Evolutionary conservation across 1,140 invertebrate species (phyloP).

Genomic region (Pomacea maculata): DNA sequence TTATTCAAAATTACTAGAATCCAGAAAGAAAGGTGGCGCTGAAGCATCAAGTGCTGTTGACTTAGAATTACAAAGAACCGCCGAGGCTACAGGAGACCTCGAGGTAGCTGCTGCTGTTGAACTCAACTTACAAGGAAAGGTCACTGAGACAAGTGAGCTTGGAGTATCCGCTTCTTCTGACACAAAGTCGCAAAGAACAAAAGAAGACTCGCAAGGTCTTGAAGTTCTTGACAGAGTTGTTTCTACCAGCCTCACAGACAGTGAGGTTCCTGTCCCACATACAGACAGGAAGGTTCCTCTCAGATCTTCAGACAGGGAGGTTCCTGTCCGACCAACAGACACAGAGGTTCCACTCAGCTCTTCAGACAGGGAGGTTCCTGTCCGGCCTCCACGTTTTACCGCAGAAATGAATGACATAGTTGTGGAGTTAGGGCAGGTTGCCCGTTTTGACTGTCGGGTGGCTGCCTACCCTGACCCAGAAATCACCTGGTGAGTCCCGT

Average conservation of each 20-base stretch:
- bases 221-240: not conserved
- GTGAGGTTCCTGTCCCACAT: too few species aligned
- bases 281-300: too few species aligned
- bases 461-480: constrained; percentile 94
- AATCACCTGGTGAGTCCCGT: constrained; percentile 77
- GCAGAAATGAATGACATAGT: constrained; percentile 53
- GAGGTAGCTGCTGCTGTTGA: not conserved
- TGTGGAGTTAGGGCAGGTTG: constrained; percentile 64
- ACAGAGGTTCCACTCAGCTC: not conserved
- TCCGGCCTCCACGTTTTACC: constrained; percentile 24
- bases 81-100: not conserved
- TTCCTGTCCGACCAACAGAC: not conserved
- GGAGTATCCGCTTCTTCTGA: too few species aligned
- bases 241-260: not conserved
- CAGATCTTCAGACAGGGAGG: too few species aligned
- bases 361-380: constrained; percentile 4
- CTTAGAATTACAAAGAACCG: too few species aligned
- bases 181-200: not conserved
- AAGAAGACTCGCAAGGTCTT: not conserved
- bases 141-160: too few species aligned
- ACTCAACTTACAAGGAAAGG: too few species aligned
- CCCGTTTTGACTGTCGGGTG: constrained; percentile 93
- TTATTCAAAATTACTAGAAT: too few species aligned
- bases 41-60: too few species aligned
- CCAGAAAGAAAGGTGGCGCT: too few species aligned